phyloP scores from a whole-genome alignment of 2,888 invertebrate species.

The Dynastes grantii region DNA sequence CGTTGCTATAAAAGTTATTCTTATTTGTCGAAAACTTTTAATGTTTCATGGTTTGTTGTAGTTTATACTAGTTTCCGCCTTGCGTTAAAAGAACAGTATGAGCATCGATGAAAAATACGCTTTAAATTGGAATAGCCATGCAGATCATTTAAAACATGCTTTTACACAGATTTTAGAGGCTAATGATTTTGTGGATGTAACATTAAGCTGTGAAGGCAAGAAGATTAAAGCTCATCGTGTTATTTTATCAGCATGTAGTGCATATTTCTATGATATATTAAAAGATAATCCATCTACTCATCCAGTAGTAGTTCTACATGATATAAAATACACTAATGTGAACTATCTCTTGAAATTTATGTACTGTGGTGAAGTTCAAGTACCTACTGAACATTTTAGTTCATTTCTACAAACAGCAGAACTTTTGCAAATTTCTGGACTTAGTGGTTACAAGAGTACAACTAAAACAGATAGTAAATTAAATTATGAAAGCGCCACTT shows the following conservation, averaged over 20 bases:
- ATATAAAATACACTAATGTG: slow-evolving; percentile 78
- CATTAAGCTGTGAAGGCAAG: slow-evolving; percentile 88
- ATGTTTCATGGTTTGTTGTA: not conserved
- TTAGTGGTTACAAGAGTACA: slow-evolving; percentile 67
- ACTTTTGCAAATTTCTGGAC: slow-evolving; percentile 77
- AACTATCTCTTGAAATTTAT: slow-evolving; percentile 78
- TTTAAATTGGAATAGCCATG: slow-evolving; percentile 90
- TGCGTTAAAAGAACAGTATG: slow-evolving; percentile 50
- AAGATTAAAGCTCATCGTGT: slow-evolving; percentile 90
- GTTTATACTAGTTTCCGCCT: not conserved
- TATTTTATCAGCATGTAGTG: slow-evolving; percentile 88
- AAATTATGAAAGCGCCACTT: slow-evolving; percentile 66
- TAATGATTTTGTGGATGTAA: slow-evolving; percentile 87
- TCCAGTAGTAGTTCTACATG: slow-evolving; percentile 80
- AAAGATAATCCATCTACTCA: slow-evolving; percentile 81
- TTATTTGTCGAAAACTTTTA: not conserved
- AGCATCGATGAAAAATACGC: slow-evolving; percentile 78
- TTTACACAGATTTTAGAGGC: slow-evolving; percentile 82
- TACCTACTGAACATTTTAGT: slow-evolving; percentile 77
- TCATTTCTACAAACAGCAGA: slow-evolving; percentile 79
- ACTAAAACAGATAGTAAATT: slow-evolving; percentile 65
- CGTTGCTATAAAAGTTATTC: too few species aligned
- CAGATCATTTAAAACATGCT: slow-evolving; percentile 85
- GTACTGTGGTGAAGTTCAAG: slow-evolving; percentile 81
- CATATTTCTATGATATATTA: slow-evolving; percentile 76